Conservation (phyloP, 2,888 invertebrate species). For the Hypomecis atomaria region DNA sequence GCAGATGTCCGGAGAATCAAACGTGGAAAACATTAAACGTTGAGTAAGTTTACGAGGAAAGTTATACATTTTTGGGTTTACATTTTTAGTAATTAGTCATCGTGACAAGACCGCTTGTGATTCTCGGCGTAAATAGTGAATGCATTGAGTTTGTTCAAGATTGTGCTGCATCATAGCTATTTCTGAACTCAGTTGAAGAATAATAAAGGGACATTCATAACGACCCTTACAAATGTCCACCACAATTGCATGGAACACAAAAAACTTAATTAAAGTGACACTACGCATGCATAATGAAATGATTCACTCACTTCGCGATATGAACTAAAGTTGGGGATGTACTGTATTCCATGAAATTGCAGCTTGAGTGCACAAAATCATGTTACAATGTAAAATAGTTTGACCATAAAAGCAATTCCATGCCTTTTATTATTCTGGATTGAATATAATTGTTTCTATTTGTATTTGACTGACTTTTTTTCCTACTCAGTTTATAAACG, state of each 20-base stretch:
- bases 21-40: conserved; percentile 23
- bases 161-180: conserved; percentile 66
- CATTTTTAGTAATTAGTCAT: conserved; percentile 38
- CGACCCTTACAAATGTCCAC: conserved; percentile 69
- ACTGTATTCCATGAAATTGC: neutral
- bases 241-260: conserved; percentile 69
- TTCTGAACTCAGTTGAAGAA: conserved; percentile 60
- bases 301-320: conserved; percentile 62
- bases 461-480: too few relatives aligned
- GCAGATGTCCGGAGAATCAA: conserved; percentile 30
- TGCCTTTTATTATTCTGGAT: too few relatives aligned
- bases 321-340: conserved; percentile 12
- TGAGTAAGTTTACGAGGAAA: conserved; percentile 16
- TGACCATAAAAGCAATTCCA: too few relatives aligned
- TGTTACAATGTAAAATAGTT: too few relatives aligned
- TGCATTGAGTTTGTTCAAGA: conserved; percentile 23
- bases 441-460: too few relatives aligned
- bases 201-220: conserved; percentile 66
- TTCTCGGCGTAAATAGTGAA: conserved; percentile 8
- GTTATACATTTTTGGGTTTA: conserved; percentile 9
- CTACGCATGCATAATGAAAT: conserved; percentile 78
- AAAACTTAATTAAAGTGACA: conserved; percentile 82
- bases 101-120: conserved; percentile 25
- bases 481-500: too few relatives aligned
- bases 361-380: neutral